Percentiles rank a stretch among this genome's conserved stretches.
phyloP scores from a whole-genome alignment of 2,113 vertebrate genomes.

The Paedocypris sp. region DNA sequence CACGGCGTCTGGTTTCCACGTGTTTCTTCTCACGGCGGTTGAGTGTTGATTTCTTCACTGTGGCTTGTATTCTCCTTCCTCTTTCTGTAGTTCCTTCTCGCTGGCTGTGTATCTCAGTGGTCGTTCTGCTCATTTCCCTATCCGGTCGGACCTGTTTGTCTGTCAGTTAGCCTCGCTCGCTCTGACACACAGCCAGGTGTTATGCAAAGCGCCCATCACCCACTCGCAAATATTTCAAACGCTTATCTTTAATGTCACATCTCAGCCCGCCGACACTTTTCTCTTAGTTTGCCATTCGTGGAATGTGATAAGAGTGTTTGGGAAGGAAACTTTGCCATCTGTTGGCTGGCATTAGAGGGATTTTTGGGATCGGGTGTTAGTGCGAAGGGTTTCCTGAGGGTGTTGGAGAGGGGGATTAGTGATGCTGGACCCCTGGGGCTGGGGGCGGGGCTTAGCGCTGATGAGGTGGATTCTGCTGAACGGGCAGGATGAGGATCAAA shows the following conservation, averaged over 20 bases:
- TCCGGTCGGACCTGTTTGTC: constrained; percentile 18
- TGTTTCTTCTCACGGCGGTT: too few relatives aligned
- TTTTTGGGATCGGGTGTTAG: background rate
- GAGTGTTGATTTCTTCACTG: background rate
- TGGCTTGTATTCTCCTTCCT: background rate
- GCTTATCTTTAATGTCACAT: background rate
- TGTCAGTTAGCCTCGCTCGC: constrained; percentile 14
- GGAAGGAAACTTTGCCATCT: background rate
- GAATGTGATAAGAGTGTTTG: background rate
- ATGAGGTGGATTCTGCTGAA: constrained; percentile 2
- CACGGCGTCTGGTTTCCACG: too few relatives aligned
- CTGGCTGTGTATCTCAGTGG: constrained; percentile 1
- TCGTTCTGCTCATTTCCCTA: constrained; percentile 33
- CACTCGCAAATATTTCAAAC: background rate
- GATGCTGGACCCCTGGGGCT: background rate
- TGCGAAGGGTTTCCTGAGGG: background rate
- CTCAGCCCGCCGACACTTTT: too few relatives aligned
- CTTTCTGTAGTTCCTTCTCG: background rate
- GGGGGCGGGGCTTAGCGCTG: background rate
- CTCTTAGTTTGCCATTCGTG: too few relatives aligned
- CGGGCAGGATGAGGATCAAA: constrained; percentile 17
- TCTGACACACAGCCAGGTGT: constrained; percentile 5
- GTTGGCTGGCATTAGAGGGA: constrained; percentile 8
- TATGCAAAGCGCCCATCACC: constrained; percentile 1
- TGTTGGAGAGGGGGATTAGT: constrained; percentile 7